Conservation (phyloP, 2,888 invertebrate genomes). For the Chaetogeoica ovagalla region DNA sequence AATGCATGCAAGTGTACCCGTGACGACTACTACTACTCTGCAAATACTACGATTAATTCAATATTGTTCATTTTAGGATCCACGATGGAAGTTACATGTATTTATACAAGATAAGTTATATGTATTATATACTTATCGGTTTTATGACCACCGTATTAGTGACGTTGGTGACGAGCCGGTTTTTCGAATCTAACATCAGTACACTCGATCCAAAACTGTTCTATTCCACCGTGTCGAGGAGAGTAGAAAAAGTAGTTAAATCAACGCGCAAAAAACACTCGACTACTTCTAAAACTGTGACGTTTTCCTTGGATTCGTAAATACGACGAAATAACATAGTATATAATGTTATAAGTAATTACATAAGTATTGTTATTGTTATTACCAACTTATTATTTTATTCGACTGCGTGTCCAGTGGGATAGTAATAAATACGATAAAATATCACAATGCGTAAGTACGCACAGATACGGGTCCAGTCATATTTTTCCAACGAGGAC, state of each 20-base stretch:
- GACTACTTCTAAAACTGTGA: constrained; percentile 19
- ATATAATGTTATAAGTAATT: too few species aligned
- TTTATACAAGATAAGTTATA: constrained; percentile 53
- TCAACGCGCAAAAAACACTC: constrained; percentile 14
- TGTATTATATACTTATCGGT: constrained; percentile 52
- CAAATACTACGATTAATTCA: not conserved
- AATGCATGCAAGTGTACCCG: too few species aligned
- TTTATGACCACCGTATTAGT: not conserved
- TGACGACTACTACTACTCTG: too few species aligned
- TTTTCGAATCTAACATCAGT: constrained; percentile 17
- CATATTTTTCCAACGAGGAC: too few species aligned
- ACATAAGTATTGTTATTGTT: too few species aligned
- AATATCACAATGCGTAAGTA: too few species aligned
- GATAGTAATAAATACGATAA: too few species aligned
- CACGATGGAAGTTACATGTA: constrained; percentile 49
- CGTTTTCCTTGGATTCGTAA: not conserved
- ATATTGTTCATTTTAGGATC: constrained; percentile 1
- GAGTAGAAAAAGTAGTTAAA: not conserved
- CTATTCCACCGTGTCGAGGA: not conserved
- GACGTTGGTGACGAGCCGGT: constrained; percentile 10
- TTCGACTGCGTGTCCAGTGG: too few species aligned
- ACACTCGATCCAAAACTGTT: constrained; percentile 24
- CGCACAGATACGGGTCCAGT: too few species aligned
- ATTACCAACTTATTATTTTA: too few species aligned
- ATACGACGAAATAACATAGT: too few species aligned